These are phyloP conservation scores for Pseudococcus jackbeardsleyi DNA, from an alignment of 2,888 invertebrate genomes.

Conservation along the genomic window DNA sequence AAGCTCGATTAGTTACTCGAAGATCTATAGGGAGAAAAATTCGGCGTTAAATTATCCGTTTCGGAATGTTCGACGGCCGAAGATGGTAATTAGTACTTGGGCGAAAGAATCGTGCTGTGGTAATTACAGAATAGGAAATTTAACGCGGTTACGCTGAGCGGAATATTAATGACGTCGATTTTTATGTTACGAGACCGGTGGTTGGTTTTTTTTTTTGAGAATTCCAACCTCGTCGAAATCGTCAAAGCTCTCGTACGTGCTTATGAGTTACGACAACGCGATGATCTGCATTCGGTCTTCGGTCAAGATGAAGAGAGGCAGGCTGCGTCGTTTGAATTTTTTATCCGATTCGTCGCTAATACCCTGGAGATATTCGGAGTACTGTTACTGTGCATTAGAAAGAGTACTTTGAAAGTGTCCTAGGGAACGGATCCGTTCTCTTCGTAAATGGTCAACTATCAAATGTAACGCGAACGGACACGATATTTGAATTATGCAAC, in stretches of 20 bases:
- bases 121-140: constrained; percentile 37
- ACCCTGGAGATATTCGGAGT: constrained; percentile 30
- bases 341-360: constrained; percentile 39
- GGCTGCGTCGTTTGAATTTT: constrained; percentile 21
- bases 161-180: constrained; percentile 23
- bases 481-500: constrained; percentile 53
- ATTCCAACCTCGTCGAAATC: constrained; percentile 1
- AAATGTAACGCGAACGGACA: constrained; percentile 35
- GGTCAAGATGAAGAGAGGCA: not conserved
- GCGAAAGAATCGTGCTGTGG: not conserved
- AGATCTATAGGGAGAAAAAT: not conserved
- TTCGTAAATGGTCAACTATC: constrained; percentile 38
- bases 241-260: not conserved
- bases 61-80: not conserved
- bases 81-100: constrained; percentile 1
- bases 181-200: not conserved
- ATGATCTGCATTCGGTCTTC: constrained; percentile 17
- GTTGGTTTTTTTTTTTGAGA: constrained; percentile 8
- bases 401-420: not conserved
- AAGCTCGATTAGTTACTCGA: not conserved
- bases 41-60: constrained; percentile 12
- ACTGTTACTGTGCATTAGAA: not conserved
- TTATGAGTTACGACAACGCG: not conserved
- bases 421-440: not conserved
- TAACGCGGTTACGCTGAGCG: constrained; percentile 14